Base-by-base conservation (phyloP, 2,113 vertebrate genomes). In the Tenebrosternarchus preto region DNA sequence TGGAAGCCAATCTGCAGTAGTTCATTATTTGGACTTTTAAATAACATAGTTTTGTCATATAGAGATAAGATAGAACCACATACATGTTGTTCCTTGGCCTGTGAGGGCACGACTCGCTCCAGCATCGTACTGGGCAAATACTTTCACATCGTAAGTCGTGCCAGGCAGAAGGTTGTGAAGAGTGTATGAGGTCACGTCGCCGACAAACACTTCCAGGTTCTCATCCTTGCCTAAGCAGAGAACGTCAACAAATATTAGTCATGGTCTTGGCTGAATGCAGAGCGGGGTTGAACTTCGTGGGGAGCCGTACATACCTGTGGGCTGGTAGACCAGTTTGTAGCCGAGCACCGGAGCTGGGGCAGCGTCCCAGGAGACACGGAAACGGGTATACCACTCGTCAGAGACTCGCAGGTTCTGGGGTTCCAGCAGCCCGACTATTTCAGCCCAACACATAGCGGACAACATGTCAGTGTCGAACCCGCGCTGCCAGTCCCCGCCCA, bases 301-400 rank as follows among this genome's bases (percentile, higher is more conserved):
- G 17, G 6, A 31, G 5, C 24, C 11, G 67, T 85, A 63, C 92
- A 93, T 93, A 99, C 97, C 96, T 81, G 89, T 87, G 73, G 96
- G 96, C 53, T 96, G 92, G 84, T 98, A 99, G 0, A 94, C 92
- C 71, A 99, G 94, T 84, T 93, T 95, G 90, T 99, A 99, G 3
- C 98, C 98, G 85, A 98, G 92, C 76, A 98, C 95, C 0, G 98
- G 96, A 60, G 96, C 93, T 0, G 93, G 81, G 43, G 94, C 94
- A 22, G 96, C 93, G 84, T 98, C 97, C 97, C 98, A 99, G 85
- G 95, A 92, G 76, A 98, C 97, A 53, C 97, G 91, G 93, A 99
- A 99, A 12, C 97, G 91, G 1, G 98, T 99, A 85, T 99, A 99
- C 97, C 96, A 99, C 87, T 99, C 98, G n/a, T 99, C 97, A 3